Conservation (phyloP, 1,140 invertebrate species). For the Brachionus rotundiformis region DNA sequence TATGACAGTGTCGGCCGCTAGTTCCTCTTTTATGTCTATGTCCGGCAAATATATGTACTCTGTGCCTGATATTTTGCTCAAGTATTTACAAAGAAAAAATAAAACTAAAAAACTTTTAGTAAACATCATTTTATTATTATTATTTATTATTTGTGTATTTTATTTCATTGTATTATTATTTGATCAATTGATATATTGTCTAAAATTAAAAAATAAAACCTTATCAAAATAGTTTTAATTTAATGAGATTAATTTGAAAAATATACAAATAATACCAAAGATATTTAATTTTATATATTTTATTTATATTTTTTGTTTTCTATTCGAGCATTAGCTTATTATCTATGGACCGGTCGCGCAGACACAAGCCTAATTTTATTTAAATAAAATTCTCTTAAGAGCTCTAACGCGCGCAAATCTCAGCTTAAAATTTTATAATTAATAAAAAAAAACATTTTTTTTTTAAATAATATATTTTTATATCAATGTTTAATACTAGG, state of each 20-base stretch:
- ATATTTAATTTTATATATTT: no score
- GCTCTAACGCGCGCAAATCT: neutral
- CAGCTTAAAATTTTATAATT: neutral
- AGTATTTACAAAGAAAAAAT: neutral
- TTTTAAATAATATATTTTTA: neutral
- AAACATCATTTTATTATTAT: neutral
- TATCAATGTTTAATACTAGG: no score
- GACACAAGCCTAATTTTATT: neutral
- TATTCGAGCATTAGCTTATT: neutral
- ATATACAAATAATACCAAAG: no score
- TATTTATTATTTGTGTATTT: neutral
- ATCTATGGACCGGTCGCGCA: neutral
- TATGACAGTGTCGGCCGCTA: neutral
- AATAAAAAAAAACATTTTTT: neutral
- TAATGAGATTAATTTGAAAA: no score
- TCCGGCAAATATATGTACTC: conserved; percentile 7
- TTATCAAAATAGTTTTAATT: no score
- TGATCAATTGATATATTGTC: no score
- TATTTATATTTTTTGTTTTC: no score
- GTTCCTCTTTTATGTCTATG: conserved; percentile 14
- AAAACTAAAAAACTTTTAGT: neutral
- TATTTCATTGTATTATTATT: neutral
- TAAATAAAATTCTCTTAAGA: neutral
- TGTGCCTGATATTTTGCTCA: neutral
- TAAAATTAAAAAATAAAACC: no score